phyloP scores from a whole-genome alignment of 2,888 invertebrate genomes.

The Acanthoscelides obtectus region DNA sequence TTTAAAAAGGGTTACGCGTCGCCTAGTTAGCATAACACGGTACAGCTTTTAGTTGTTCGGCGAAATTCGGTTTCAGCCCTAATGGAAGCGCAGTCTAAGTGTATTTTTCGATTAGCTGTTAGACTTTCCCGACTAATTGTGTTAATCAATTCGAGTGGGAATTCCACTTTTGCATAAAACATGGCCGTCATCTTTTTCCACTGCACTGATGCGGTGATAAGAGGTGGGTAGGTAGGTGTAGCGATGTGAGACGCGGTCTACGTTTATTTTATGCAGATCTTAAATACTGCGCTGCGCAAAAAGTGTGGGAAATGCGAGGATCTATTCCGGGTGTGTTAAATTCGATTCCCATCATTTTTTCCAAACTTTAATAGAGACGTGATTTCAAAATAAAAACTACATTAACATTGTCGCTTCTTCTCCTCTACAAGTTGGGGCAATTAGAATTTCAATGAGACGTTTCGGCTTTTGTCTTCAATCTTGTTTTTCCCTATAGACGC shows the following conservation, averaged over 20 bases:
- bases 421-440: too few relatives aligned
- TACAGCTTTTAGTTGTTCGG: not conserved
- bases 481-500: too few relatives aligned
- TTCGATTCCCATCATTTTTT: too few relatives aligned
- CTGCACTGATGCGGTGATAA: not conserved
- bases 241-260: not conserved
- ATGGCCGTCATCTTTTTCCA: not conserved
- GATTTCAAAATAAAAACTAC: too few relatives aligned
- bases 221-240: not conserved
- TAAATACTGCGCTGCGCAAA: not conserved
- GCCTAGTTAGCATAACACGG: not conserved
- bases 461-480: too few relatives aligned
- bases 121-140: not conserved
- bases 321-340: not conserved
- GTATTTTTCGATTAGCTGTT: not conserved
- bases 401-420: too few relatives aligned
- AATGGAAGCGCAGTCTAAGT: not conserved
- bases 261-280: not conserved
- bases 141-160: not conserved
- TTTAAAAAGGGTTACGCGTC: not conserved
- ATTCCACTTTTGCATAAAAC: not conserved
- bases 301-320: not conserved
- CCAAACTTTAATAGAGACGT: too few relatives aligned
- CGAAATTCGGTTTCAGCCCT: not conserved
- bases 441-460: too few relatives aligned